These are phyloP conservation scores for Muscina levida DNA, from an alignment of 2,888 invertebrate genomes.

Conservation along the genomic window DNA sequence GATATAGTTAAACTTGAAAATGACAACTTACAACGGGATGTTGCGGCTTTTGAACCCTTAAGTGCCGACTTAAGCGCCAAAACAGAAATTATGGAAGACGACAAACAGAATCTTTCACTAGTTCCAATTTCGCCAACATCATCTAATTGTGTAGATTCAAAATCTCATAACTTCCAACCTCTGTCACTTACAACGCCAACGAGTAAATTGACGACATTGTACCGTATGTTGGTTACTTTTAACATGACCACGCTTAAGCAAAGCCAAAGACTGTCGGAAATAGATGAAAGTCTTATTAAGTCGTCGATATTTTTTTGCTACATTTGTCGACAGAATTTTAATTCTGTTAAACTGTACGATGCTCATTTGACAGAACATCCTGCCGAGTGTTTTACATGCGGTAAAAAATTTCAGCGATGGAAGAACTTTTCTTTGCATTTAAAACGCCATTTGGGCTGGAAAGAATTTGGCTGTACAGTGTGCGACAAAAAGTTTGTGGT, in stretches of 20 bases:
- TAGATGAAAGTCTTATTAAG: slow-evolving; percentile 76
- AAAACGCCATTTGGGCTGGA: slow-evolving; percentile 89
- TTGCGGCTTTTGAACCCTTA: slow-evolving; percentile 27
- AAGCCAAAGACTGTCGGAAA: slow-evolving; percentile 75
- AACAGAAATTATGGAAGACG: slow-evolving; percentile 72
- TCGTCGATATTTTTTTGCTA: slow-evolving; percentile 81
- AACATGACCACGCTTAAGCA: slow-evolving; percentile 78
- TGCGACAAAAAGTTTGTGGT: slow-evolving; percentile 92
- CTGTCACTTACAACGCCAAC: slow-evolving; percentile 72
- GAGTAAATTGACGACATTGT: slow-evolving; percentile 77
- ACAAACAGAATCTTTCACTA: slow-evolving; percentile 69
- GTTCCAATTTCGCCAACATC: slow-evolving; percentile 43
- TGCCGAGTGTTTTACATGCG: slow-evolving; percentile 90
- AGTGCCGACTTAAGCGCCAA: slow-evolving; percentile 67
- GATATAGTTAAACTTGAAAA: slow-evolving; percentile 77
- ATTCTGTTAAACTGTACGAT: slow-evolving; percentile 85
- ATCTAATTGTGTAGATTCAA: slow-evolving; percentile 67
- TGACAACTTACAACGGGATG: slow-evolving; percentile 67
- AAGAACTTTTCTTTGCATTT: slow-evolving; percentile 89
- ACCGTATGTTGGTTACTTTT: slow-evolving; percentile 78
- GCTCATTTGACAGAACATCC: slow-evolving; percentile 90
- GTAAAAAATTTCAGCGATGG: slow-evolving; percentile 88
- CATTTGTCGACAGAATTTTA: slow-evolving; percentile 85
- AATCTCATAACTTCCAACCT: slow-evolving; percentile 63
- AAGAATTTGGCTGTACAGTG: slow-evolving; percentile 86